Evolutionary conservation across 2,113 vertebrate genomes (phyloP).

Genomic region (Amblyornis subalaris): DNA sequence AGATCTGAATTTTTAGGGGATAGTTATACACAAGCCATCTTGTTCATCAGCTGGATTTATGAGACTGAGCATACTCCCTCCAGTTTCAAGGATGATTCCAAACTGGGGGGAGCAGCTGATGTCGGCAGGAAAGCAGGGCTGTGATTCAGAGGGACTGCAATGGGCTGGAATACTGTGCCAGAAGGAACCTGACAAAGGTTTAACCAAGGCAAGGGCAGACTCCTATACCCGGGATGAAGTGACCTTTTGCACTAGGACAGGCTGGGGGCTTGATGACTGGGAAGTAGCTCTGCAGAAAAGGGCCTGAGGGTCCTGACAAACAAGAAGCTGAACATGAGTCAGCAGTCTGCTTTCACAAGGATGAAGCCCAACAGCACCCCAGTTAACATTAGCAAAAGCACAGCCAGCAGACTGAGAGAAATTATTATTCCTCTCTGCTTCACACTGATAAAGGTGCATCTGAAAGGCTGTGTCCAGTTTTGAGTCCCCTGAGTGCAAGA

Average conservation of each 20-base stretch:
- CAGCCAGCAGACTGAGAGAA: not conserved
- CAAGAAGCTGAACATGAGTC: not conserved
- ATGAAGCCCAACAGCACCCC: not conserved
- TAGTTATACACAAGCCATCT: not conserved
- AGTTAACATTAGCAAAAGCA: not conserved
- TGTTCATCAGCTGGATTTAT: not conserved
- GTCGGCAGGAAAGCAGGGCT: not conserved
- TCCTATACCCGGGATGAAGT: not conserved
- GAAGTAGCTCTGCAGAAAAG: not conserved
- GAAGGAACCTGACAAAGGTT: not conserved
- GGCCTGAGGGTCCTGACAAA: not conserved
- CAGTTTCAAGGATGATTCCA: not conserved
- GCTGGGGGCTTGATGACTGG: not conserved
- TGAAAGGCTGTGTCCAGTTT: not conserved
- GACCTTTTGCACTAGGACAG: not conserved
- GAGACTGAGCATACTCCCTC: not conserved
- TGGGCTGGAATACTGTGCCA: not conserved
- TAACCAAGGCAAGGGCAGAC: not conserved
- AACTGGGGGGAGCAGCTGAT: rapidly evolving
- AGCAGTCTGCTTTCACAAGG: not conserved
- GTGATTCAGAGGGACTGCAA: not conserved
- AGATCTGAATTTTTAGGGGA: not conserved
- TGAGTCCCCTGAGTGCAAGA: not conserved
- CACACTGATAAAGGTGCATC: not conserved
- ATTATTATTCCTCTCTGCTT: not conserved